Evolutionary conservation across 2,888 invertebrate species (phyloP).

Genomic region (Sphaeridia pumilis): DNA sequence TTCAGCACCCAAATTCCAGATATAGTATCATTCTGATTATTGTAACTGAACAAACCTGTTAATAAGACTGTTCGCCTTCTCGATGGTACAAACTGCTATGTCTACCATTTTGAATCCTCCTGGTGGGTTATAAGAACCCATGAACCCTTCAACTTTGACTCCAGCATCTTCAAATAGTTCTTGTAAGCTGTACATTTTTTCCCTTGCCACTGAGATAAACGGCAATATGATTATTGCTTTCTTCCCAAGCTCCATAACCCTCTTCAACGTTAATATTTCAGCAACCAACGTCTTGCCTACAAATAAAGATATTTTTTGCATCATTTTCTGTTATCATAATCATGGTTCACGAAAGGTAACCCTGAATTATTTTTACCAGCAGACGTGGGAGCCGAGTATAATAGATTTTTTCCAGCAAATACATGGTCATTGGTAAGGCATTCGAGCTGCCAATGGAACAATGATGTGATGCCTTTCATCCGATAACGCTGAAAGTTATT

Average conservation of each 20-base stretch:
- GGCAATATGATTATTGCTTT: constrained; percentile 90
- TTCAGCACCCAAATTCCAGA: no score
- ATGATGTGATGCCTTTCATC: constrained; percentile 40
- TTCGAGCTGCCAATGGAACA: constrained; percentile 49
- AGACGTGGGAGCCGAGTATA: constrained; percentile 96
- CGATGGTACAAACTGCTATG: constrained; percentile 76
- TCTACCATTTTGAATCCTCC: constrained; percentile 69
- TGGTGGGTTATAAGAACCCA: constrained; percentile 77
- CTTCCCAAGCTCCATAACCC: constrained; percentile 70
- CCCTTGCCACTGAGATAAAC: constrained; percentile 91
- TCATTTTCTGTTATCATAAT: no score
- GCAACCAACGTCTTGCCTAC: constrained; percentile 86
- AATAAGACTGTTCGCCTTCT: constrained; percentile 89
- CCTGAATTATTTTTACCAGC: no score
- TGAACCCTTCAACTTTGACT: constrained; percentile 83
- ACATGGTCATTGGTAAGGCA: constrained; percentile 66
- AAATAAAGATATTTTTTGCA: not conserved
- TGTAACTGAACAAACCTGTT: constrained; percentile 56
- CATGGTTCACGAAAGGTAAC: no score
- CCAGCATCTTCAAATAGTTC: constrained; percentile 71
- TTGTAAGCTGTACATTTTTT: constrained; percentile 65
- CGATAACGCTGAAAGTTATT: constrained; percentile 38
- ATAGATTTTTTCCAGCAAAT: constrained; percentile 64
- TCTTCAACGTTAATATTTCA: constrained; percentile 82
- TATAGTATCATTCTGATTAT: no score